These are phyloP conservation scores for Macrobrachium nipponense DNA, from an alignment of 1,140 invertebrate genomes.

Conservation along the genomic window DNA sequence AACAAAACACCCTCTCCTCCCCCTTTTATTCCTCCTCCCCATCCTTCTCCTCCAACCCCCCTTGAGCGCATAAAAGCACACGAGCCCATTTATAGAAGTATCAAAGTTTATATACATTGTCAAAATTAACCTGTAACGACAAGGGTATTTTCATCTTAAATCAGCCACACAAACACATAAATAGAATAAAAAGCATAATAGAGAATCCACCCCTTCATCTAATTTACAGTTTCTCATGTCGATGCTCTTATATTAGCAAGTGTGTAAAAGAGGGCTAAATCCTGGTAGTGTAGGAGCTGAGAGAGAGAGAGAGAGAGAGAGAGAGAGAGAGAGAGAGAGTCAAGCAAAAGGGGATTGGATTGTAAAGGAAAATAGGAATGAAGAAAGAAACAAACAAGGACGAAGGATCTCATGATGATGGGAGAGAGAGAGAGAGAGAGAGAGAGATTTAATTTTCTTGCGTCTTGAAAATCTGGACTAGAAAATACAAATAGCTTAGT, in stretches of 20 bases:
- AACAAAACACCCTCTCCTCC: neutral
- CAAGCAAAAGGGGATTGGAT: neutral
- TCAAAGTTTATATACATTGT: no score
- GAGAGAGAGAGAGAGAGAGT: neutral
- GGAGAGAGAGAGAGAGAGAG: conserved; percentile 10
- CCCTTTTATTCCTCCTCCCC: neutral
- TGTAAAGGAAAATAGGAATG: neutral
- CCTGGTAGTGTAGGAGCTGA: neutral
- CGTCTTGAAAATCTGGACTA: no score
- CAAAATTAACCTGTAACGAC: neutral
- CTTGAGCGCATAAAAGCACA: neutral
- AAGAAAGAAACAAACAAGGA: neutral
- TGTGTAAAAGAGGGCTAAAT: conserved; percentile 3
- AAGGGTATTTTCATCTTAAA: neutral
- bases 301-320: neutral
- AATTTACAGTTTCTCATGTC: no score
- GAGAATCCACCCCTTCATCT: no score
- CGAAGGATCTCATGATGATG: neutral
- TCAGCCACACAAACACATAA: neutral
- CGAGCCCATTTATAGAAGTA: no score
- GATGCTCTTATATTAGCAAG: neutral
- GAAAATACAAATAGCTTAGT: no score
- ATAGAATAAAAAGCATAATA: conserved; percentile 1
- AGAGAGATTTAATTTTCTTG: neutral
- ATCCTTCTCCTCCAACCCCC: neutral